Conservation (phyloP, 2,797 vertebrate species). For the Poeciliopsis infans region DNA sequence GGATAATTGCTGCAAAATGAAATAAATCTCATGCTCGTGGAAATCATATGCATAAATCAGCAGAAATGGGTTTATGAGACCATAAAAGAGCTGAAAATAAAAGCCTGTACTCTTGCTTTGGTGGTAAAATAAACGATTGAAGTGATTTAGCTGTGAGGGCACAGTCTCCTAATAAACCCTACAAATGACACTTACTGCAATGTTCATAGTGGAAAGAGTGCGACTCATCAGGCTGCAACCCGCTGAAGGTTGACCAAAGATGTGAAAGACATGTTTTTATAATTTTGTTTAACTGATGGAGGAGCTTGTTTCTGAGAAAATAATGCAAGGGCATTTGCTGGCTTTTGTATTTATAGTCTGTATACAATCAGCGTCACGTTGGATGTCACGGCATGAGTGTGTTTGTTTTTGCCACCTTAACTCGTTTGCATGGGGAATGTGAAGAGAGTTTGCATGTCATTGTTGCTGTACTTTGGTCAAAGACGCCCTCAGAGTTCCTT, state of each 20-base stretch:
- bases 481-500: neutral
- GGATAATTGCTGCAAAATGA: neutral
- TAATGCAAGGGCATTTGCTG: neutral
- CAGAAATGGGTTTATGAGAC: neutral
- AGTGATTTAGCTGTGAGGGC: constrained; percentile 14
- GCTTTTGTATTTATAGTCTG: neutral
- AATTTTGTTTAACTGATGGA: neutral
- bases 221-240: neutral
- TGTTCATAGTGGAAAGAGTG: constrained; percentile 20
- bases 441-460: constrained; percentile 45
- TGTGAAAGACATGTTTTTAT: neutral
- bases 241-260: constrained; percentile 10
- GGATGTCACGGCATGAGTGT: neutral
- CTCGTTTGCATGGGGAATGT: constrained; percentile 54
- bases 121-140: neutral
- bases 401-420: constrained; percentile 24
- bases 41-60: neutral
- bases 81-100: neutral
- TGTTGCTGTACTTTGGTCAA: constrained; percentile 18
- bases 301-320: neutral
- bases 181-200: constrained; percentile 17
- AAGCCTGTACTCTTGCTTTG: neutral
- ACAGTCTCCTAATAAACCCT: neutral
- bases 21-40: neutral
- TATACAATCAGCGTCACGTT: neutral